Percentiles rank a stretch among this genome's conserved stretches.
phyloP scores from a whole-genome alignment of 2,888 invertebrate species.

The Troglohyphantes excavatus region DNA sequence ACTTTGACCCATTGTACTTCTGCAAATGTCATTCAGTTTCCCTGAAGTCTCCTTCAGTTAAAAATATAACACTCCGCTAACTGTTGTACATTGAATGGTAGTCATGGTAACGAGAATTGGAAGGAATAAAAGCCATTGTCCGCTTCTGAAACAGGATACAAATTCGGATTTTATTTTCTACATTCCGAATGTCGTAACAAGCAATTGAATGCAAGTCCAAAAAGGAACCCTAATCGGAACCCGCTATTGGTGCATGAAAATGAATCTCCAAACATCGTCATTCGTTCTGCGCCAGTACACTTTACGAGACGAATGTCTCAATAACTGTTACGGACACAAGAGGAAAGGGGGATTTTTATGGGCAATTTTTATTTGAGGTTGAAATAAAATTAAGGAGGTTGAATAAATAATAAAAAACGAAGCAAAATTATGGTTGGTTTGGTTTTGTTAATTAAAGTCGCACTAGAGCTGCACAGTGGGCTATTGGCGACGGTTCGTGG shows the following conservation, averaged over 20 bases:
- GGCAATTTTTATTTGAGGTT: neutral
- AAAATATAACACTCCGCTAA: neutral
- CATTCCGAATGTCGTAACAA: neutral
- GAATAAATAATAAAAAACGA: neutral
- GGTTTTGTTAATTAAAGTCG: no score
- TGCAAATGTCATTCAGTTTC: neutral
- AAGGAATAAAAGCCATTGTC: slow-evolving; percentile 11
- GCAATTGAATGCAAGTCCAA: neutral
- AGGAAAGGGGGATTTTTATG: neutral
- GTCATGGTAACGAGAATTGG: neutral
- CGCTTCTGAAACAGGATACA: slow-evolving; percentile 57
- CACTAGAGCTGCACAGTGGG: no score
- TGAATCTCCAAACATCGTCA: slow-evolving; percentile 21
- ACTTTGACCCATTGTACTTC: slow-evolving; percentile 29
- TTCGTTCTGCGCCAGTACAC: slow-evolving; percentile 54
- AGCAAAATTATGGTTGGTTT: no score
- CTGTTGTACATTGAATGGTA: neutral
- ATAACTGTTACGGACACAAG: slow-evolving; percentile 6
- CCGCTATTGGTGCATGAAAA: slow-evolving; percentile 28
- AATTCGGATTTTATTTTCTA: neutral
- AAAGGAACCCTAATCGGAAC: neutral
- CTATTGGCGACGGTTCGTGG: no score
- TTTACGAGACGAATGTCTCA: slow-evolving; percentile 38
- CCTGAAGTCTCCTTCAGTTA: neutral
- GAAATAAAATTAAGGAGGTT: neutral